Evolutionary conservation across 1,140 invertebrate species (phyloP), one percentile per base, ranked within the genome.

Genomic region (Chrysomallon squamiferum): DNA sequence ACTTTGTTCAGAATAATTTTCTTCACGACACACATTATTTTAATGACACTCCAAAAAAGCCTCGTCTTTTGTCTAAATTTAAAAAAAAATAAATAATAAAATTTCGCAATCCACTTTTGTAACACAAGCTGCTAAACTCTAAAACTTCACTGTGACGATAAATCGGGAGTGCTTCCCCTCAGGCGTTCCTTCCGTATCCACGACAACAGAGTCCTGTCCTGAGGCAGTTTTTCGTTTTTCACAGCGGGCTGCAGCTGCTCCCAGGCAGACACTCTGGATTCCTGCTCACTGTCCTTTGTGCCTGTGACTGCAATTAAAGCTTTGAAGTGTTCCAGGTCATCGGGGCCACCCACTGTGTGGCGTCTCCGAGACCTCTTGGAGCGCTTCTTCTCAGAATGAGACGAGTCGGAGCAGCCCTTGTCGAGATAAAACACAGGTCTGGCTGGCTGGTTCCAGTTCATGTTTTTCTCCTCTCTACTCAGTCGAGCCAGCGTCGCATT

Each of bases 281-380:
- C 32, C 27, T 63, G 65, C 6, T 66, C 68, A 1, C 25, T 15
- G n/a, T 47, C 54, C n/a, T 29, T 35, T 7, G 20, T 59, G 27
- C 62, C 59, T 33, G 66, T 67, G 13, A 76, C 57, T 30, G 65
- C 63, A 88, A 75, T 87, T 87, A 91, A 58, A 84, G 88, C 56
- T 32, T 74, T 74, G 38, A 91, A 86, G 72, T 91, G 90, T 74
- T 91, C 90, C 32, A 91, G 92, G 81, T 96, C 93, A 79, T 94
- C 93, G 0, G 92, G 93, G 20, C 94, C 94, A 33, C 94, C 94
- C 0, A 96, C 93, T 1, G 94, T 96, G 84, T 96, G 94, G n/a
- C 94, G 87, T 15, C 94, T 87, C 47, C 75, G 71, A 22, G 64
- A 60, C 18, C 72, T 30, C 20, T 59, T 59, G 22, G 35, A 50